Base-by-base conservation (phyloP, 2,888 invertebrate genomes). In the Elegia similella region DNA sequence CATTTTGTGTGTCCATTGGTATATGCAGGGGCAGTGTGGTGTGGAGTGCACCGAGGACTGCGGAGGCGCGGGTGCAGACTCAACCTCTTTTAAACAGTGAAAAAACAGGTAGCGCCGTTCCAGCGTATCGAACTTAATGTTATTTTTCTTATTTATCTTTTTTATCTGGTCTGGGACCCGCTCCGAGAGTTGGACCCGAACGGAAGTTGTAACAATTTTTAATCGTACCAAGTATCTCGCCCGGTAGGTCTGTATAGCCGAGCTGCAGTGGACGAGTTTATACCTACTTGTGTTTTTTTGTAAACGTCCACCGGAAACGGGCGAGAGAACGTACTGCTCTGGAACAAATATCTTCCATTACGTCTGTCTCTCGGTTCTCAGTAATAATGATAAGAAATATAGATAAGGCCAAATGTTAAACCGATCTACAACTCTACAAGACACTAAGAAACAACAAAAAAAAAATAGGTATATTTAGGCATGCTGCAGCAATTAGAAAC, bases 141-240 rank as follows among this genome's bases (percentile, higher is more conserved):
- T 88, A 84, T 88, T 86, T 88, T 86, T 88, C 78, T 88, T 88
- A 85, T 88, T 87, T 87, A 84, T 86, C 82, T 88, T 90, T 86
- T 90, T 88, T 88, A 88, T 89, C 84, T 84, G 81, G 78, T 89
- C 84, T 84, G 81, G 78, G 78, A 72, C 85, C 82, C 78, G 82
- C 82, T 80, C 68, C 73, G 78, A 79, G 83, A 71, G 84, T 84
- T 80, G 75, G 80, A 78, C 76, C 76, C 84, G 82, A 90, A 88
- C 91, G 90, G 91, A 91, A 89, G 91, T 89, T 89, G 89, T 88
- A 88, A 88, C 88, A 86, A 89, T 88, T 89, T 89, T 91, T 89
- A 89, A 90, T 90, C 89, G 88, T 80, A 78, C 78, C 86, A 82
- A 86, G 86, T 88, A 89, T 90, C 88, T 88, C 76, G 79, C 76